A percentile compares a stretch with the other conserved stretches of the same genome.
Evolutionary conservation across 2,797 vertebrate species (phyloP).

Genomic region (Mus minutoides): DNA sequence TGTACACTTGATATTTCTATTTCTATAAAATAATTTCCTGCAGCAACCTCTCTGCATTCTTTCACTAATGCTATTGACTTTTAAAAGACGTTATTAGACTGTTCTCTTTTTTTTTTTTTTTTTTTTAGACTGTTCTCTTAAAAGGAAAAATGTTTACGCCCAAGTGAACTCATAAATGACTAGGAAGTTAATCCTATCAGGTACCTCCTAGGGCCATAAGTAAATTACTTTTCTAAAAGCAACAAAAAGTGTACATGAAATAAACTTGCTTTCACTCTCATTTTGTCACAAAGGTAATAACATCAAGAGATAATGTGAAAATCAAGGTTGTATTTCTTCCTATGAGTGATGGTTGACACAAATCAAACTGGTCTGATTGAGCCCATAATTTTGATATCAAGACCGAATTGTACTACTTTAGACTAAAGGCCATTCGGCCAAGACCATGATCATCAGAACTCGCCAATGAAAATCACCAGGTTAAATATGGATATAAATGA

Average conservation of each 20-base stretch:
- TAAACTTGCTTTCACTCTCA: not conserved
- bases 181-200: slow-evolving; percentile 34
- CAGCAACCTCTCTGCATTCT: slow-evolving; percentile 33
- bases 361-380: not conserved
- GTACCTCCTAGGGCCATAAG: not conserved
- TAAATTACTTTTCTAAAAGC: slow-evolving; percentile 42
- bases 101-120: too few relatives aligned
- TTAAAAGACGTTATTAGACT: slow-evolving; percentile 32
- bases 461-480: slow-evolving; percentile 26
- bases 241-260: not conserved
- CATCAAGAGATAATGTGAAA: not conserved
- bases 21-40: not conserved
- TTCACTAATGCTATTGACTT: slow-evolving; percentile 39
- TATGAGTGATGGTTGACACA: not conserved
- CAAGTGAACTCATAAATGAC: not conserved
- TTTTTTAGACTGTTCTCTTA: too few relatives aligned
- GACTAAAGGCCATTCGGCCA: slow-evolving; percentile 51
- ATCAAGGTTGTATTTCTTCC: not conserved
- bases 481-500: slow-evolving; percentile 15
- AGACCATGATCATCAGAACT: slow-evolving; percentile 1
- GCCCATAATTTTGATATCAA: slow-evolving; percentile 49
- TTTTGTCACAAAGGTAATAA: slow-evolving; percentile 35
- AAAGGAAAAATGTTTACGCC: slow-evolving; percentile 39
- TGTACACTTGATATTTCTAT: not conserved
- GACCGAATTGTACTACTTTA: slow-evolving; percentile 19